These are phyloP conservation scores for Astreopora myriophthalma DNA, from an alignment of 64 coral and sea anemone species.

Conservation along the genomic window DNA sequence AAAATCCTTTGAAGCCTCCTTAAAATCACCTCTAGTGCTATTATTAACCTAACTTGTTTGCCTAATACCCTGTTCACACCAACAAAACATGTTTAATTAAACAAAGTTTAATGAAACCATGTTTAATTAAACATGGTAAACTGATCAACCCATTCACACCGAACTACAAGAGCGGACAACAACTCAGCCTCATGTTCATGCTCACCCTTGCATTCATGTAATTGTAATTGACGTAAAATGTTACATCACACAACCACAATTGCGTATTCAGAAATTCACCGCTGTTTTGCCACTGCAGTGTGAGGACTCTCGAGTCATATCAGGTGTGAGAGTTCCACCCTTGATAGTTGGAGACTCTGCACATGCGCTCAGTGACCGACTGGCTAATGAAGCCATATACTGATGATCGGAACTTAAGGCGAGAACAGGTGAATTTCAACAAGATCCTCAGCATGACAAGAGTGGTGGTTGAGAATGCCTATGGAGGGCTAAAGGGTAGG, in stretches of 20 bases:
- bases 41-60: too few species aligned
- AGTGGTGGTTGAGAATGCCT: slow-evolving; percentile 77
- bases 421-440: slow-evolving; percentile 62
- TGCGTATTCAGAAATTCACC: too few species aligned
- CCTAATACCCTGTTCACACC: background rate
- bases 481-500: slow-evolving; percentile 63
- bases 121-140: background rate
- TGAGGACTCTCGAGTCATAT: background rate
- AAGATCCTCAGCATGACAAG: slow-evolving; percentile 50
- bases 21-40: too few species aligned
- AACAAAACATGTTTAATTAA: background rate
- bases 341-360: background rate
- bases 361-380: background rate
- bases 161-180: background rate
- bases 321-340: background rate
- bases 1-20: too few species aligned
- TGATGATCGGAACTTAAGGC: slow-evolving; percentile 18
- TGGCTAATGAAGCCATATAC: slow-evolving; percentile 20
- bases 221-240: too few species aligned
- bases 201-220: background rate
- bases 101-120: too few species aligned
- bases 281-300: too few species aligned
- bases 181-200: background rate
- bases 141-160: background rate
- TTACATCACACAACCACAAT: too few species aligned